Percentiles rank a stretch among this genome's conserved stretches.
phyloP scores from a whole-genome alignment of 2,113 vertebrate genomes.

The Chaenocephalus aceratus region DNA sequence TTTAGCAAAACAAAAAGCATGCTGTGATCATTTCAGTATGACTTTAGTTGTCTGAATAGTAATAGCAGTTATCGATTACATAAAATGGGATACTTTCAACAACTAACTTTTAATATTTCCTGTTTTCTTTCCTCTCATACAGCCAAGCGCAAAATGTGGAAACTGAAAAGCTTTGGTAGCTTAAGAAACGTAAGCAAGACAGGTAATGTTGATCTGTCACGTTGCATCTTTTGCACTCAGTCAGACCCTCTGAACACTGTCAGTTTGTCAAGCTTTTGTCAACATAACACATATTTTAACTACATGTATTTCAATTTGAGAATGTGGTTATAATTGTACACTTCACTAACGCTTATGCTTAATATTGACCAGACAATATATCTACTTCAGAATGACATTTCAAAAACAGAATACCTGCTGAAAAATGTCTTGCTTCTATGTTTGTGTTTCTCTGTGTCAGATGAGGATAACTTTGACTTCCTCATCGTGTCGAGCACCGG shows the following conservation, averaged over 20 bases:
- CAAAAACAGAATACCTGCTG: too few relatives aligned
- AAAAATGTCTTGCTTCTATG: background rate
- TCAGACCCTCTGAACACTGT: background rate
- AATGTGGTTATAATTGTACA: background rate
- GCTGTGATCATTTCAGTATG: background rate
- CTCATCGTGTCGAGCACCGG: conserved; percentile 93
- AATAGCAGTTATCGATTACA: too few relatives aligned
- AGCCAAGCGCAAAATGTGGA: conserved; percentile 99
- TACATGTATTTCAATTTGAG: background rate
- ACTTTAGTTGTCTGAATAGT: background rate
- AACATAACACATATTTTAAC: background rate
- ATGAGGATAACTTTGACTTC: conserved; percentile 96
- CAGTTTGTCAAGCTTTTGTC: background rate
- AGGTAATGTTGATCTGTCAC: conserved; percentile 85
- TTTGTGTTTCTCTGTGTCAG: conserved; percentile 63
- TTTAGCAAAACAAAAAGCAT: background rate
- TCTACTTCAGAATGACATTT: too few relatives aligned
- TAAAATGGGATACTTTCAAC: too few relatives aligned
- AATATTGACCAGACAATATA: background rate
- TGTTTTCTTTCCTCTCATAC: conserved; percentile 69
- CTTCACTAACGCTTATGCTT: background rate
- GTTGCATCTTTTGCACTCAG: background rate
- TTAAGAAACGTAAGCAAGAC: conserved; percentile 99
- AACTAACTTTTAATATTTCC: conserved; percentile 2
- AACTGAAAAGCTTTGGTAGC: conserved; percentile 98